Evolutionary conservation across 2,113 vertebrate genomes (phyloP).

Genomic region (Microtus ochrogaster): DNA sequence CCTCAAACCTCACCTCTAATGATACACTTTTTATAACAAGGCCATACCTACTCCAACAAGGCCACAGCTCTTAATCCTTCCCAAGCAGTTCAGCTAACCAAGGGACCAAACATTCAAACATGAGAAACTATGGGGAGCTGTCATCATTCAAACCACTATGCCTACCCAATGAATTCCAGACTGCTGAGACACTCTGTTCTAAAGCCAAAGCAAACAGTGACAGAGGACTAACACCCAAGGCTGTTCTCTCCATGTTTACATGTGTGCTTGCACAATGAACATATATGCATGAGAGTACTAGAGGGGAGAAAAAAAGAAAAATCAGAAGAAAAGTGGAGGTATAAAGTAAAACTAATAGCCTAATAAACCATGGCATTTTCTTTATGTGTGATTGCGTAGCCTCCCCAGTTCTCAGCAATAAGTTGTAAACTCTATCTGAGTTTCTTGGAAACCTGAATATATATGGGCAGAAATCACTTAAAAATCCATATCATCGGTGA

Average conservation of each 20-base stretch:
- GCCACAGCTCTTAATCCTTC: not conserved
- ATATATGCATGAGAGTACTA: too few relatives aligned
- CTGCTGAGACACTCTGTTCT: not conserved
- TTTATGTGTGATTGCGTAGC: too few relatives aligned
- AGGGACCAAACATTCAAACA: not conserved
- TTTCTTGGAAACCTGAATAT: not conserved
- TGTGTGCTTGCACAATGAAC: not conserved
- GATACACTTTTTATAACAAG: not conserved
- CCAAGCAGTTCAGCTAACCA: not conserved
- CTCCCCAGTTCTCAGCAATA: not conserved
- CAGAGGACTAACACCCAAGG: too few relatives aligned
- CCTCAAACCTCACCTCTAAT: not conserved
- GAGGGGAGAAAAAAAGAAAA: not conserved
- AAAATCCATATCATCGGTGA: not conserved
- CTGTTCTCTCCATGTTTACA: not conserved
- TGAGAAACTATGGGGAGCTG: not conserved
- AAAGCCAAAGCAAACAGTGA: not conserved
- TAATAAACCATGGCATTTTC: not conserved
- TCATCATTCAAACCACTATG: not conserved
- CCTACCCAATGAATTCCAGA: not conserved
- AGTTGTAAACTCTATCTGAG: not conserved
- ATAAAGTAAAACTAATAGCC: not conserved
- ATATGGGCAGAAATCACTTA: conserved; percentile 9
- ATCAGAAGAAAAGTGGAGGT: not conserved
- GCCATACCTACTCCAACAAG: not conserved